A percentile compares a stretch with the other conserved stretches of the same genome.
phyloP scores from a whole-genome alignment of 2,113 vertebrate species.

The Chaenocephalus aceratus region DNA sequence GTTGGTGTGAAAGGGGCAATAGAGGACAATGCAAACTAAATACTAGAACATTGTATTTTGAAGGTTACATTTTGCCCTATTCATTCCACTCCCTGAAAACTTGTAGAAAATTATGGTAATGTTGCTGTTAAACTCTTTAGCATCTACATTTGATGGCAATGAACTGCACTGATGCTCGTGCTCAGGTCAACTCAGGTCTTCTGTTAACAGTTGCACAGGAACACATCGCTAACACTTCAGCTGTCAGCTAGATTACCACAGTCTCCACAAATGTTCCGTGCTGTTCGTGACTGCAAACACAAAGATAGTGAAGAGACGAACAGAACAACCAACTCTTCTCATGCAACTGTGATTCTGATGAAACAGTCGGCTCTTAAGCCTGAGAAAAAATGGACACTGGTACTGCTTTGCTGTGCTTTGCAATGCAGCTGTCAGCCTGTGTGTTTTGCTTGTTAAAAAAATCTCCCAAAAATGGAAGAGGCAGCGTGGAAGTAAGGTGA shows the following conservation, averaged over 20 bases:
- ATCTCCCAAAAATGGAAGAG: background rate
- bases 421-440: background rate
- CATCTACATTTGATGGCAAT: background rate
- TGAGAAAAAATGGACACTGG: background rate
- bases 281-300: background rate
- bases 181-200: background rate
- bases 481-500: slow-evolving; percentile 1
- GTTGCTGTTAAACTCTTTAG: background rate
- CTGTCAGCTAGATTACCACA: slow-evolving; percentile 10
- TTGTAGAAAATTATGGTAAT: background rate
- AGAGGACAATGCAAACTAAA: slow-evolving; percentile 4
- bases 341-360: slow-evolving; percentile 11
- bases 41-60: background rate
- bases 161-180: background rate
- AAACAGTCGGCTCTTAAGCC: background rate
- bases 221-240: background rate
- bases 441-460: slow-evolving; percentile 20
- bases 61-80: background rate
- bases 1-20: too few species aligned
- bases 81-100: background rate
- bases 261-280: slow-evolving; percentile 8
- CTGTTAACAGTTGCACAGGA: slow-evolving; percentile 5
- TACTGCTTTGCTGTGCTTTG: background rate
- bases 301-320: background rate
- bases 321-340: background rate